Evolutionary conservation across 2,888 invertebrate genomes (phyloP), one percentile per base, ranked within the genome.

Genomic region (Artemia sinica): DNA sequence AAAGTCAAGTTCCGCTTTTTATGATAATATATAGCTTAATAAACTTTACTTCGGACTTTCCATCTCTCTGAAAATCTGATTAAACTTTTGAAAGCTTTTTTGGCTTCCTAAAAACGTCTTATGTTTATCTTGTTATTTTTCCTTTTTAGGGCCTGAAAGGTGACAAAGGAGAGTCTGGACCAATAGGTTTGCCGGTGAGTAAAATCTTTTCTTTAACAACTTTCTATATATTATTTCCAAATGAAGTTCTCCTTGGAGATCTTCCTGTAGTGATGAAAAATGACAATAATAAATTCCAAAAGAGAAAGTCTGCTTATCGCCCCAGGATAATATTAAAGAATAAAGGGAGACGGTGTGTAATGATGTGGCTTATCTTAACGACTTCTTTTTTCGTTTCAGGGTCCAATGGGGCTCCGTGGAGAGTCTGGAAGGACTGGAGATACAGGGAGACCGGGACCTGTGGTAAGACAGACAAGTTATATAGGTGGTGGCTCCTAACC

Each of bases 181-280:
- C 93, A 69, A 94, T 94, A 91, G 95, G 94, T 75, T 81, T 95
- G 76, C 94, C 94, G 78, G 93, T 93, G 84, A 86, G 88, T 87
- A 76, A 66, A 14, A 50, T 41, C 51, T 48, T 51, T 65, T 12
- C 68, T 58, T 10, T 10, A 18, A 18, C 58, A 58, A 58, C 58
- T 14, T 58, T 58, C 8, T 58, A 28, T 2, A 28, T 28, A 28
- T 28, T 28, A 28, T 28, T 28, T 28, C 58, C 18, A 18, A 18
- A 10, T 14, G 18, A 10, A 58, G 8, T 9, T 58, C 58, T 7
- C 18, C 58, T 58, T 58, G 58, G 58, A 58, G 18, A 18, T 14
- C 18, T 18, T 10, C 58, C 10, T n/a, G 18, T n/a, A 58, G 18
- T 14, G 58, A 58, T 58, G 58, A 58, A 18, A 58, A 58, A 58